Evolutionary conservation across 2,113 vertebrate species (phyloP).

Genomic region (Nematolebias whitei): DNA sequence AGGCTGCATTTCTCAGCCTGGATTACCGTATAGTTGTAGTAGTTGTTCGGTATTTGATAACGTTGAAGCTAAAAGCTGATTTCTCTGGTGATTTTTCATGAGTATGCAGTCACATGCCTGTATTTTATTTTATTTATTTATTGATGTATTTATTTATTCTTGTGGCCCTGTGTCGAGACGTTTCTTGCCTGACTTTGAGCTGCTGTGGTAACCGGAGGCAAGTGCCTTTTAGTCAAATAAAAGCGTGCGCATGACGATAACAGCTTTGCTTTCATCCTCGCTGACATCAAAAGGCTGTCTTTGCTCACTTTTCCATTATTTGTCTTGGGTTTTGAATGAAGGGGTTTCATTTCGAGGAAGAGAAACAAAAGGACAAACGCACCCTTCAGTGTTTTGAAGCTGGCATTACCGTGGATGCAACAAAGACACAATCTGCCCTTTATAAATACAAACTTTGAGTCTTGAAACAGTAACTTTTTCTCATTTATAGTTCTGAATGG

Average conservation of each 20-base stretch:
- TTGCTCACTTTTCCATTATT: constrained; percentile 33
- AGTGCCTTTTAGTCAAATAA: constrained; percentile 53
- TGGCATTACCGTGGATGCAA: constrained; percentile 46
- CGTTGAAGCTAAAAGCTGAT: no score
- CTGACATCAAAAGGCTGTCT: constrained; percentile 55
- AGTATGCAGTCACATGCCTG: constrained; percentile 8
- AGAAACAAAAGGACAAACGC: constrained; percentile 36
- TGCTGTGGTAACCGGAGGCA: constrained; percentile 42
- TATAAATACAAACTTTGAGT: constrained; percentile 20
- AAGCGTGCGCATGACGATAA: constrained; percentile 33
- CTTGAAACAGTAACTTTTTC: constrained; percentile 26
- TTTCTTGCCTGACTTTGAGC: constrained; percentile 54
- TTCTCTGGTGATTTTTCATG: no score
- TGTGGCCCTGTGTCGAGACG: constrained; percentile 25
- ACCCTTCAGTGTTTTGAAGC: constrained; percentile 43
- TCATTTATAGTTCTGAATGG: constrained; percentile 55
- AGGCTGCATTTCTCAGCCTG: not conserved
- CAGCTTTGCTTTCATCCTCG: constrained; percentile 42
- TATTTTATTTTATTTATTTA: constrained; percentile 14
- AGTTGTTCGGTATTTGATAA: constrained; percentile 17
- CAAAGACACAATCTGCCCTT: constrained; percentile 43
- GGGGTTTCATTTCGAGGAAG: constrained; percentile 32
- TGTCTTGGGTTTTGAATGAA: constrained; percentile 20
- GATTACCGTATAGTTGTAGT: not conserved
- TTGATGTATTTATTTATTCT: constrained; percentile 1